Percentiles rank a stretch among this genome's conserved stretches.
Conservation (phyloP, 2,113 vertebrate genomes). For the Neofelis nebulosa region DNA sequence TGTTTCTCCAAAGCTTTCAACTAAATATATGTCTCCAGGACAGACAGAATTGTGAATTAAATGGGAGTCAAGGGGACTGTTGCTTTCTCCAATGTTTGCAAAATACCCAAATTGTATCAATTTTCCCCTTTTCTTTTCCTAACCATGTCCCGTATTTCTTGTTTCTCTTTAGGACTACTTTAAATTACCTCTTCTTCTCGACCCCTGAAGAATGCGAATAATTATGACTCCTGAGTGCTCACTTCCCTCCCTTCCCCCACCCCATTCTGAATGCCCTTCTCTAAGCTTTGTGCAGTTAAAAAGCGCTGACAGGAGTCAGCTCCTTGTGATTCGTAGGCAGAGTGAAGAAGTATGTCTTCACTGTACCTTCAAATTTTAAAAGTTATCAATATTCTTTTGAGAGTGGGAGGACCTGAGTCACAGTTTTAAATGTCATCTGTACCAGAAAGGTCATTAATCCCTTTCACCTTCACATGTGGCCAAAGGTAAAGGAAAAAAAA, state of each 20-base stretch:
- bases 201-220: neutral
- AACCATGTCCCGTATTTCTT: neutral
- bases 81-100: neutral
- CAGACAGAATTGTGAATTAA: neutral
- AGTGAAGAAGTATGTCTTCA: slow-evolving; percentile 57
- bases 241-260: neutral
- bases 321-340: slow-evolving; percentile 31
- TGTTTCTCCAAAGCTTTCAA: neutral
- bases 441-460: slow-evolving; percentile 66
- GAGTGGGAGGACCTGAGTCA: slow-evolving; percentile 73
- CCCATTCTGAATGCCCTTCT: slow-evolving; percentile 1
- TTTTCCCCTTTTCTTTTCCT: neutral
- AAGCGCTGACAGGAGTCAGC: neutral
- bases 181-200: neutral
- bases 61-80: neutral
- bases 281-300: neutral
- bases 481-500: slow-evolving; percentile 56
- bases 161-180: slow-evolving; percentile 6
- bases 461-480: slow-evolving; percentile 67
- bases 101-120: neutral
- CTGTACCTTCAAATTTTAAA: slow-evolving; percentile 47
- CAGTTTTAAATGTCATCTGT: slow-evolving; percentile 74
- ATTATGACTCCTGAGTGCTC: neutral
- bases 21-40: neutral
- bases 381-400: slow-evolving; percentile 67